Base-by-base conservation (phyloP, 2,113 vertebrate genomes). In the Apteryx mantelli region DNA sequence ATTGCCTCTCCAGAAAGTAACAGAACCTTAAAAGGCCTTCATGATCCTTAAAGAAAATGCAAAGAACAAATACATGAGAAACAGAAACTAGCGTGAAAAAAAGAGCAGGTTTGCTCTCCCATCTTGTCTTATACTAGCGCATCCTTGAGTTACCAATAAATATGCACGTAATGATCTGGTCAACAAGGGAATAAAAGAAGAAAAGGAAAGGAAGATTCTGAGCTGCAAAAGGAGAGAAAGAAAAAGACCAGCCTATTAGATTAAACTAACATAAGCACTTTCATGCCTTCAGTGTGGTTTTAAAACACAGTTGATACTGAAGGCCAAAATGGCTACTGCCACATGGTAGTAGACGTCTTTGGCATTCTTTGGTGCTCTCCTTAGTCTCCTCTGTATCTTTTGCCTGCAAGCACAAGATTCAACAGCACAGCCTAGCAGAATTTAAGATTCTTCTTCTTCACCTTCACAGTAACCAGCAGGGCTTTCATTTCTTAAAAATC, bases 401-500 rank as follows among this genome's bases (percentile, higher is more conserved):
- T 42, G 58, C 50, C 25, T 60, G 7, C 5, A 38, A 26, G 9
- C 11, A 63, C 26, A 91, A 52, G 22, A 73, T 68, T 86, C 50
- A 91, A 64, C 13, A 88, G 68, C 8, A 83, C 68, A 12, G 11
- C 66, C 16, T 91, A 70, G 26, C 16, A 91, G 50, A 74, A 63
- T 86, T 84, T 86, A 77, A 53, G 38, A 65, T 64, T 30, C 9
- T 14, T 78, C 25, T 40, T 53, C 69, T 90, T 91, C 48, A 80
- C 19, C 58, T 96, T 83, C 65, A 50, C 5, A 4, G 1, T 82
- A 64, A 88, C 7, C 66, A 96, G 5, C 36, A 60, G 15, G 20
- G 24, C 16, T 96, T 96, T 96, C 55, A 91, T 75, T 88, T 97
- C 78, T 92, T 94, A 61, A 42, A 93, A 95, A 96, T 94, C 85